Percentiles rank a stretch among this genome's conserved stretches.
Conservation (phyloP, 2,113 vertebrate species). For the Sapajus apella region DNA sequence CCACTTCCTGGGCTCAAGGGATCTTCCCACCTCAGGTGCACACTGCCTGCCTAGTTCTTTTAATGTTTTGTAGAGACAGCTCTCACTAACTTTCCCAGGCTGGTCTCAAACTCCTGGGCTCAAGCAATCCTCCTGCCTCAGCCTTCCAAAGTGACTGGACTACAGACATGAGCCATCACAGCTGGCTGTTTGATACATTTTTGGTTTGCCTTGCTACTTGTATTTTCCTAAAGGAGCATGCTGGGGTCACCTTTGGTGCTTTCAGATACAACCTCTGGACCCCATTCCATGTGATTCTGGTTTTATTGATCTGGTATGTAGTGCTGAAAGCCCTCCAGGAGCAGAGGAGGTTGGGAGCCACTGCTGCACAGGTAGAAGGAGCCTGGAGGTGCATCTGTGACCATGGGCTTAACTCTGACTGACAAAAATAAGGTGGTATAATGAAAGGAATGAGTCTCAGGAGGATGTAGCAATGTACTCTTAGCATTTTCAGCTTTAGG, state of each 20-base stretch:
- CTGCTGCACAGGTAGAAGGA: neutral
- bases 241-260: neutral
- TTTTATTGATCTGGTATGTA: neutral
- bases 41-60: too few species aligned
- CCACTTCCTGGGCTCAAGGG: too few species aligned
- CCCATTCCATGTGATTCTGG: neutral
- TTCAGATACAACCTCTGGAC: neutral
- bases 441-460: neutral
- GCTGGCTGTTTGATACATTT: neutral
- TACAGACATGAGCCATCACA: too few species aligned
- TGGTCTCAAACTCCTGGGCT: too few species aligned
- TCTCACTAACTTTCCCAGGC: too few species aligned
- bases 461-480: neutral
- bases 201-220: neutral
- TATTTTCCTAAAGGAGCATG: neutral
- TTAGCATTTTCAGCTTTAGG: neutral
- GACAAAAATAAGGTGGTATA: neutral
- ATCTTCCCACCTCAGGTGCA: too few species aligned
- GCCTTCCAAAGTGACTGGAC: too few species aligned
- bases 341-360: neutral
- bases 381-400: neutral
- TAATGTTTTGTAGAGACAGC: too few species aligned
- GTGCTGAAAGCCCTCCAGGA: neutral
- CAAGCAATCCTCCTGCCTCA: too few species aligned
- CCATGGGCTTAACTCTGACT: neutral